Evolutionary conservation across 2,888 invertebrate genomes (phyloP).

Genomic region (Ormyrus nitidulus): DNA sequence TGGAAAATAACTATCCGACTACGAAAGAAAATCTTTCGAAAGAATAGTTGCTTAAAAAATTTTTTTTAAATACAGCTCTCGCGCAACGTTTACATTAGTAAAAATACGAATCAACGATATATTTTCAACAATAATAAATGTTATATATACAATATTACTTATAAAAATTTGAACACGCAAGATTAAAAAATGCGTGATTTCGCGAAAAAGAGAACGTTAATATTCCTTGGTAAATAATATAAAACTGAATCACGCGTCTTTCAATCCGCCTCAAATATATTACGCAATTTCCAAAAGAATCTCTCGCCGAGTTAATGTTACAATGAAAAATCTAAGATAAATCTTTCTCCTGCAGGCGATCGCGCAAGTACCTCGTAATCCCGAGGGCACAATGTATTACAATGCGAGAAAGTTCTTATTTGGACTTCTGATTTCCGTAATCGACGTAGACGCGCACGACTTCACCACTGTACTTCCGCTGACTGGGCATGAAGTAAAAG

Average conservation of each 20-base stretch:
- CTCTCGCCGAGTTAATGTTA: conserved; percentile 17
- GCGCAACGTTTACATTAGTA: conserved; percentile 31
- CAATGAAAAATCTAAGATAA: conserved; percentile 14
- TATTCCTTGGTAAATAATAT: background rate
- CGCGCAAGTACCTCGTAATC: conserved; percentile 16
- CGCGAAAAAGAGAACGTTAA: background rate
- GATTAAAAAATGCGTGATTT: conserved; percentile 34
- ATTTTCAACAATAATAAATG: conserved; percentile 54
- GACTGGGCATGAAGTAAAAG: conserved; percentile 97
- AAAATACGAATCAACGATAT: conserved; percentile 44
- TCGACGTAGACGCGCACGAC: conserved; percentile 90
- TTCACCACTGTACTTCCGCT: conserved; percentile 94
- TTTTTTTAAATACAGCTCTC: conserved; percentile 26
- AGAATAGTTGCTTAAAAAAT: conserved; percentile 22
- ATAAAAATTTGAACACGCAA: conserved; percentile 8
- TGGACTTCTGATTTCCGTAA: conserved; percentile 83
- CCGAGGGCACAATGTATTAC: background rate
- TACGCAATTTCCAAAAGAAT: conserved; percentile 8
- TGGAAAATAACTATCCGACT: conserved; percentile 25
- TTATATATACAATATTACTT: conserved; percentile 49
- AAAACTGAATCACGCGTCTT: conserved; percentile 25
- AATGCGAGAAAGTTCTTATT: conserved; percentile 71
- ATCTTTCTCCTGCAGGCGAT: conserved; percentile 11
- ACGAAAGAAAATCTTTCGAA: conserved; percentile 16
- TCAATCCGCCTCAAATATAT: conserved; percentile 7